A percentile compares a stretch with the other conserved stretches of the same genome.
These are phyloP conservation scores for Zaprionus capensis DNA, from an alignment of 1,140 invertebrate genomes.

Conservation along the genomic window DNA sequence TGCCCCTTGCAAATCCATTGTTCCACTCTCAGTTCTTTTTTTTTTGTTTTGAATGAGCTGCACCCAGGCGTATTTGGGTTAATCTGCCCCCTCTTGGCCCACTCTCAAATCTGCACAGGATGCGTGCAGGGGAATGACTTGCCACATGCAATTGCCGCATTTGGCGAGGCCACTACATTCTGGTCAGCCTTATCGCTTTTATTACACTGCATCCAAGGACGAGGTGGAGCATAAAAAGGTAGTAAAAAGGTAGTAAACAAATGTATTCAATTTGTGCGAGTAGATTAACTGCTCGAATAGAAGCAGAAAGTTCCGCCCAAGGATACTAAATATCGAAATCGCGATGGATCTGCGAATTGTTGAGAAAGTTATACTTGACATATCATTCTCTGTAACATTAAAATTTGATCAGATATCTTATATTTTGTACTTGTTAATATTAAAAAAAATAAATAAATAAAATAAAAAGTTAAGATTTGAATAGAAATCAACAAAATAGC, in stretches of 20 bases:
- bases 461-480: too few relatives aligned
- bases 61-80: constrained; percentile 46
- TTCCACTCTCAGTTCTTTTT: not conserved
- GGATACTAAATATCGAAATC: not conserved
- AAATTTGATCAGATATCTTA: too few relatives aligned
- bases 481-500: too few relatives aligned
- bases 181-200: constrained; percentile 18
- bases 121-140: constrained; percentile 45
- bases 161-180: constrained; percentile 30
- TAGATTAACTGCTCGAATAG: not conserved
- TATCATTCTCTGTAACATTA: too few relatives aligned
- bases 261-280: not conserved
- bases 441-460: too few relatives aligned
- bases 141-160: constrained; percentile 70
- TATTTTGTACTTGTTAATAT: too few relatives aligned
- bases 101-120: constrained; percentile 21
- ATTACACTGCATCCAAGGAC: constrained; percentile 17
- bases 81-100: constrained; percentile 13
- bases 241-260: not conserved
- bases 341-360: not conserved
- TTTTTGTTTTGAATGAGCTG: constrained; percentile 29
- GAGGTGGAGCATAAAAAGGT: not conserved
- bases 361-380: not conserved
- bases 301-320: not conserved
- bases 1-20: constrained; percentile 6